Base-by-base conservation (phyloP, 1,140 invertebrate genomes). In the Homarus americanus region DNA sequence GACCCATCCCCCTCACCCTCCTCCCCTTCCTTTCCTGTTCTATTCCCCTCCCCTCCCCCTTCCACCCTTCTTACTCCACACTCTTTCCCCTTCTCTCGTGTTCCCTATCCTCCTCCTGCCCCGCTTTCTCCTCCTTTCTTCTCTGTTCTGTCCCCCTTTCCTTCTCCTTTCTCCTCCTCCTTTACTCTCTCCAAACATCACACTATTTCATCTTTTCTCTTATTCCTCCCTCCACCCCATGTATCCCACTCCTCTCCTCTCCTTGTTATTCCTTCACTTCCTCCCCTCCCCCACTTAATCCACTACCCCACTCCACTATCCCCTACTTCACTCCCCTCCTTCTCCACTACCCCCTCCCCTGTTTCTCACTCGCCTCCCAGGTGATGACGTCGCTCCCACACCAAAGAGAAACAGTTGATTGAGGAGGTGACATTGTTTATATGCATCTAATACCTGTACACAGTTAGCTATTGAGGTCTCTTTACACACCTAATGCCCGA, bases 261-360 rank as follows among this genome's bases (percentile, higher is more conserved):
- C 75, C n/a, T 24, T 78, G 12, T 78, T 38, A 2, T 38, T 78
- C 75, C 41, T 38, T 44, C 75, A 40, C 75, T 78, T 38, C 41
- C 75, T 78, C 75, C 41, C 75, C 41, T 38, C 41, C 75, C 41
- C 75, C 41, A 34, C 41, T 38, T 78, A 34, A 40, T 36, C 40
- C 75, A 38, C 38, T 78, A 32, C 40, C 75, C 40, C 75, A 38
- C 75, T 44, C 75, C 41, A n/a, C 36, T 12, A 34, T 17, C 17
- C 12, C 36, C 40, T 38, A 4, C 2, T n/a, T 73, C 28, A 1
- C n/a, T 73, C n/a, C 7, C n/a, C 7, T n/a, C 15, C 44, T 49
- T 15, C 15, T 15, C 15, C 44, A 7, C 44, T 49, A 4, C 44
- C 44, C 15, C 44, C 44, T 49, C n/a, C n/a, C n/a, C n/a, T n/a